Conservation (phyloP, 2,113 vertebrate species). For the Ammospiza nelsoni region DNA sequence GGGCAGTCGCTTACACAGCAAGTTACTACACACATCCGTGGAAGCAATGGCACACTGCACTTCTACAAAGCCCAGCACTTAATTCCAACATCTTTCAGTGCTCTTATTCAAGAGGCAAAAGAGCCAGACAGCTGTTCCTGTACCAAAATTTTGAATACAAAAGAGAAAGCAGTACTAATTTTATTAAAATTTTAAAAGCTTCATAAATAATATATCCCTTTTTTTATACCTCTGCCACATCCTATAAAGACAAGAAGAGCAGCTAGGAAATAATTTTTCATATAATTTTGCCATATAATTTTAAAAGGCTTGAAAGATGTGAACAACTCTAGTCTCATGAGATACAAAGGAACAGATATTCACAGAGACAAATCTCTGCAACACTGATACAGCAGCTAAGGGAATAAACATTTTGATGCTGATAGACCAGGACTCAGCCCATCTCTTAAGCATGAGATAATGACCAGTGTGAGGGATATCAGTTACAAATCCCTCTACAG, state of each 20-base stretch:
- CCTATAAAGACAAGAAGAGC: neutral
- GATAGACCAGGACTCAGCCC: neutral
- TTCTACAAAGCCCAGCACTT: neutral
- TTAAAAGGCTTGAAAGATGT: neutral
- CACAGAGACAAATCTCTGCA: neutral
- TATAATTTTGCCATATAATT: neutral
- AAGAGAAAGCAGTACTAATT: neutral
- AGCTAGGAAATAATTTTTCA: neutral
- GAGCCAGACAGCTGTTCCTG: neutral
- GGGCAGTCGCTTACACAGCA: fast-evolving
- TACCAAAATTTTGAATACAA: neutral
- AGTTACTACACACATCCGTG: neutral
- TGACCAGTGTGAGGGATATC: neutral
- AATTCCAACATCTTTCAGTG: neutral
- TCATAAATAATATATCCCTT: neutral
- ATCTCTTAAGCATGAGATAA: neutral
- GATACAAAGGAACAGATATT: neutral
- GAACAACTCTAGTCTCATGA: neutral
- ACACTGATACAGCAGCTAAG: neutral
- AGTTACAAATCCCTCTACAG: neutral
- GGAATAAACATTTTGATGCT: neutral
- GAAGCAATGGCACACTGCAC: neutral
- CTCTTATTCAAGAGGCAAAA: neutral
- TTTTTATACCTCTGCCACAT: neutral
- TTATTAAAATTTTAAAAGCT: neutral